Percentiles rank a stretch among this genome's conserved stretches.
Evolutionary conservation across 2,888 invertebrate species (phyloP).

Genomic region (Cyclophora albipunctata): DNA sequence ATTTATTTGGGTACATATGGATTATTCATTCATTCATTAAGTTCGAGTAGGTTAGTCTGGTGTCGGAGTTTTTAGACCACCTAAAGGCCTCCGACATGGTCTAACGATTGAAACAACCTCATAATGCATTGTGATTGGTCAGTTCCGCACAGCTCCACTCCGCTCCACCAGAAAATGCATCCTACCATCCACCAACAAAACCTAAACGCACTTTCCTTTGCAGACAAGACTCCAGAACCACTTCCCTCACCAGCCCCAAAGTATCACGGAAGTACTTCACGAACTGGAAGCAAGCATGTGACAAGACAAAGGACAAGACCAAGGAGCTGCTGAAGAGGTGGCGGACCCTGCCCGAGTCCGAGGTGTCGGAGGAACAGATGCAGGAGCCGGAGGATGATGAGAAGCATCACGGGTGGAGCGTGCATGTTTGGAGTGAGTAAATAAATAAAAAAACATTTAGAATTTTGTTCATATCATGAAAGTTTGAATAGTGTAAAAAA

Average conservation of each 20-base stretch:
- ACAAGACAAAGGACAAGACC: slow-evolving; percentile 83
- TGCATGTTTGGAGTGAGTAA: slow-evolving; percentile 84
- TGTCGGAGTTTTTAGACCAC: no score
- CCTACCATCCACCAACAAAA: no score
- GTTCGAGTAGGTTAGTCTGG: no score
- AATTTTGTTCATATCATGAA: no score
- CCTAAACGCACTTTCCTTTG: slow-evolving; percentile 9
- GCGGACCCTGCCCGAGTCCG: slow-evolving; percentile 79
- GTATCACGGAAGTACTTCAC: slow-evolving; percentile 82
- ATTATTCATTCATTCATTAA: no score
- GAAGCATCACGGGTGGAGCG: slow-evolving; percentile 81
- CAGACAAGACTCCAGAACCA: slow-evolving; percentile 64
- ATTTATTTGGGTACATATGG: no score
- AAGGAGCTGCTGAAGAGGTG: slow-evolving; percentile 82
- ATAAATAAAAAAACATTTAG: neutral
- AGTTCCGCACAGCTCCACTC: no score
- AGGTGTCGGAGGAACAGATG: slow-evolving; percentile 50
- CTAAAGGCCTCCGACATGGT: no score
- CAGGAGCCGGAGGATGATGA: slow-evolving; percentile 55
- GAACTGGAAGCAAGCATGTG: slow-evolving; percentile 85
- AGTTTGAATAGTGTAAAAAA: no score
- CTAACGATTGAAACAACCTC: no score
- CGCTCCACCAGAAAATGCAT: no score
- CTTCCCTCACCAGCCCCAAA: slow-evolving; percentile 65
- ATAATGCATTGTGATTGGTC: no score